These are phyloP conservation scores for Gastrophryne carolinensis DNA, from an alignment of 2,797 vertebrate species.

Conservation along the genomic window DNA sequence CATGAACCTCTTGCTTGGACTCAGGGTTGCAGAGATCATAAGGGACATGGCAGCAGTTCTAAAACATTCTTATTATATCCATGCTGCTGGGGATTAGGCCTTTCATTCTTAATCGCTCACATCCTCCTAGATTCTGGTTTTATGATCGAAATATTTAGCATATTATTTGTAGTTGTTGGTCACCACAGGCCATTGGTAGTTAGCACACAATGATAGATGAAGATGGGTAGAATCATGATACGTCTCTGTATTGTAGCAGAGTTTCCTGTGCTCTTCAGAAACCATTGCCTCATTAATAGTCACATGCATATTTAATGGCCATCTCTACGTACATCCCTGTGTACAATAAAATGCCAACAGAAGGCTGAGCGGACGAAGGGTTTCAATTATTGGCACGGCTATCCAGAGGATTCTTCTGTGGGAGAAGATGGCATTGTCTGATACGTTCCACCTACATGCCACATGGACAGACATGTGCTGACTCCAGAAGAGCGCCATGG, in stretches of 20 bases:
- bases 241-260: background rate
- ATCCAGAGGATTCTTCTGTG: background rate
- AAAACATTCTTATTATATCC: no score
- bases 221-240: background rate
- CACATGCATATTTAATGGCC: background rate
- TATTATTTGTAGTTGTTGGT: no score
- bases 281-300: background rate
- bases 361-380: constrained; percentile 16
- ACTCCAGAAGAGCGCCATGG: background rate
- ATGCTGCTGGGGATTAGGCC: no score
- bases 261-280: background rate
- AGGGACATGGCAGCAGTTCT: no score
- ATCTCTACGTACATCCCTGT: background rate
- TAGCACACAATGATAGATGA: no score
- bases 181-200: no score
- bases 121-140: no score
- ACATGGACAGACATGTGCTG: constrained; percentile 25
- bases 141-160: no score
- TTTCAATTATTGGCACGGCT: background rate
- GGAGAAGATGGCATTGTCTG: background rate
- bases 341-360: constrained; percentile 8
- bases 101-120: no score
- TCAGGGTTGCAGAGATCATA: no score
- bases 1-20: no score
- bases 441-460: constrained; percentile 34